These are phyloP conservation scores for Poecilia wingei DNA, from an alignment of 2,797 vertebrate species.

Conservation along the genomic window DNA sequence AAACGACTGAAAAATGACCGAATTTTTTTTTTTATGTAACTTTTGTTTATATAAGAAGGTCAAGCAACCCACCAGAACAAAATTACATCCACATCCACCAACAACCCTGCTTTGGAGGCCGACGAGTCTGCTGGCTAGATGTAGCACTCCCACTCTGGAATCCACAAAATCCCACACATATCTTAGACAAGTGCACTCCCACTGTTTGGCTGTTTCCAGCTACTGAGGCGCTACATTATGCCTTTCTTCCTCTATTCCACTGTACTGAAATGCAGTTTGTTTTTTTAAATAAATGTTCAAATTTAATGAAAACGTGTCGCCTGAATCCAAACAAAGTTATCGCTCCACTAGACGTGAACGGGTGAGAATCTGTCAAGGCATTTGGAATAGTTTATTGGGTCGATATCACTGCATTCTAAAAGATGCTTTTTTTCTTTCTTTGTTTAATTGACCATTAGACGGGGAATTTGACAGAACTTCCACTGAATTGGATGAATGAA, in stretches of 20 bases:
- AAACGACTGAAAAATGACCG: constrained; percentile 1
- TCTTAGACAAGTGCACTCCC: constrained; percentile 30
- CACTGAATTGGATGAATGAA: constrained; percentile 42
- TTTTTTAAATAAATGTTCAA: constrained; percentile 1
- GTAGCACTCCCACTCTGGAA: constrained; percentile 57
- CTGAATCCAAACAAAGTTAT: neutral
- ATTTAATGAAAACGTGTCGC: constrained; percentile 13
- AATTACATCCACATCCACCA: constrained; percentile 8
- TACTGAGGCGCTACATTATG: constrained; percentile 48
- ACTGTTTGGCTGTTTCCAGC: constrained; percentile 42
- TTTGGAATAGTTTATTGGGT: constrained; percentile 38
- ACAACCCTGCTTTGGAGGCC: constrained; percentile 49
- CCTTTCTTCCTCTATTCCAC: constrained; percentile 14
- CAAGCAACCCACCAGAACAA: constrained; percentile 24
- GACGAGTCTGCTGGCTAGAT: constrained; percentile 72
- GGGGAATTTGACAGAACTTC: constrained; percentile 43
- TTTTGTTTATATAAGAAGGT: constrained; percentile 21
- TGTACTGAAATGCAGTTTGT: constrained; percentile 7
- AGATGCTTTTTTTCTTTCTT: constrained; percentile 37
- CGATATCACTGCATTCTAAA: constrained; percentile 48
- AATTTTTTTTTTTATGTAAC: constrained; percentile 17
- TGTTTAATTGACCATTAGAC: constrained; percentile 57
- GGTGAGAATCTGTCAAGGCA: constrained; percentile 13
- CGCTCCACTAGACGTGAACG: constrained; percentile 16
- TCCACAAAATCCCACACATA: constrained; percentile 34